These are phyloP conservation scores for Mesoligia furuncula DNA, from an alignment of 2,888 invertebrate species.

Conservation along the genomic window DNA sequence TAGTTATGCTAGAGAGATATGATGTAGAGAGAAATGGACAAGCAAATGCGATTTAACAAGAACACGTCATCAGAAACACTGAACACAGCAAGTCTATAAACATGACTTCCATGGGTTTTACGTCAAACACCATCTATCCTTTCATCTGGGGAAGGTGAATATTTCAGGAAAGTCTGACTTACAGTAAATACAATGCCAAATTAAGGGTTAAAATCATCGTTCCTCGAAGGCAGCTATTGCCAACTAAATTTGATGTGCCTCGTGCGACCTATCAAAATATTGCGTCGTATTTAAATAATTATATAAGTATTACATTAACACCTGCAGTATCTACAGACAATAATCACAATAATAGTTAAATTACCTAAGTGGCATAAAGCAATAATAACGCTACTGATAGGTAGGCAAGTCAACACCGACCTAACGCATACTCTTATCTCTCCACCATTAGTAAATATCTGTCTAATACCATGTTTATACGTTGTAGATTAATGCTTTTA, in stretches of 20 bases:
- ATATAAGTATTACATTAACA: neutral
- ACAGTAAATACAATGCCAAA: too few species aligned
- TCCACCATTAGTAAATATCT: neutral
- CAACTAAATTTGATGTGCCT: neutral
- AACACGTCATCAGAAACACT: neutral
- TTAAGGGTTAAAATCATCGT: neutral
- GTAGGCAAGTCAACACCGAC: neutral
- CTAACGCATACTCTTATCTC: neutral
- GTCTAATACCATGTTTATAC: neutral
- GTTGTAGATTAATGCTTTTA: slow-evolving; percentile 1
- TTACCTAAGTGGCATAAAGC: neutral
- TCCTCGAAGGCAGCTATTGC: neutral
- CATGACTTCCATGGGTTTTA: neutral
- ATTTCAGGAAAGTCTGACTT: neutral
- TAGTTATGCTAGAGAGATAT: neutral
- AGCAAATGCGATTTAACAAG: neutral
- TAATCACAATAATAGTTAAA: slow-evolving; percentile 7
- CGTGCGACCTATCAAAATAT: neutral
- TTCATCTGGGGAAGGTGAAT: neutral
- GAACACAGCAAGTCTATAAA: neutral
- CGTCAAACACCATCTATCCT: neutral
- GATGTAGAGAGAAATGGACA: neutral
- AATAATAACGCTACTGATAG: slow-evolving; percentile 19
- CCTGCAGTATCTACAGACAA: slow-evolving; percentile 5
- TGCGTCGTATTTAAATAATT: slow-evolving; percentile 7